phyloP scores from a whole-genome alignment of 2,113 vertebrate species.

The Oryzias celebensis region DNA sequence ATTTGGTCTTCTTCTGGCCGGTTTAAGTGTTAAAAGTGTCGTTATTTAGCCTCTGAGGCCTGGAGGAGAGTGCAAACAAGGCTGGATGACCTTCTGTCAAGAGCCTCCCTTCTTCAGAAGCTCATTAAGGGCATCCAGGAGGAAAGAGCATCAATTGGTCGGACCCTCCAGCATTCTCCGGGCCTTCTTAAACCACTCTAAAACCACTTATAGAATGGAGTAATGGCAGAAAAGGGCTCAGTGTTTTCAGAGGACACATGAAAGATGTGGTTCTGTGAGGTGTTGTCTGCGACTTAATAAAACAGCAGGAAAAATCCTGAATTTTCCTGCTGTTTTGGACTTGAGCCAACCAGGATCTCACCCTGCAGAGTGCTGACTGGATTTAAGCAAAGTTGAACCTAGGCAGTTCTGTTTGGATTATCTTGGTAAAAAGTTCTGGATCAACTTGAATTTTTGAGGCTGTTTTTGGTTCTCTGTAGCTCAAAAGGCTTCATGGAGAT shows the following conservation, averaged over 20 bases:
- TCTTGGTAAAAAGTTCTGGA: no score
- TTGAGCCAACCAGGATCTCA: conserved; percentile 86
- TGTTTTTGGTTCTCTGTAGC: conserved; percentile 1
- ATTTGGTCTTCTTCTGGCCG: conserved; percentile 82
- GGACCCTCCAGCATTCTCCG: conserved; percentile 51
- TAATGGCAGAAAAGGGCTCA: conserved; percentile 57
- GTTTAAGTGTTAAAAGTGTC: conserved; percentile 94
- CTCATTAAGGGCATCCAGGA: conserved; percentile 84
- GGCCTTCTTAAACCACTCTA: conserved; percentile 51
- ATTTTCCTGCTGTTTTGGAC: conserved; percentile 48
- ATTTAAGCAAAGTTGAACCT: conserved; percentile 62
- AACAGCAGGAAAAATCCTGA: conserved; percentile 79
- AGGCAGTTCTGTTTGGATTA: conserved; percentile 25
- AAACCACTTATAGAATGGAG: conserved; percentile 19
- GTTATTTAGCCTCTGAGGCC: conserved; percentile 86
- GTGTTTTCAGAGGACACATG: conserved; percentile 47
- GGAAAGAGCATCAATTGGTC: conserved; percentile 78
- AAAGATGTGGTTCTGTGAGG: conserved; percentile 70
- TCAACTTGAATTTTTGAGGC: no score
- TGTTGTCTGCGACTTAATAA: conserved; percentile 77
- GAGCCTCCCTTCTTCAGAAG: conserved; percentile 83
- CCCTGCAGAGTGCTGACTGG: conserved; percentile 71
- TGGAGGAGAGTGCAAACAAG: conserved; percentile 91
- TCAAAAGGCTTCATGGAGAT: conserved; percentile 61
- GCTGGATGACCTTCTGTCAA: conserved; percentile 82